phyloP scores from a whole-genome alignment of 2,113 vertebrate species.

The Vulpes lagopus region DNA sequence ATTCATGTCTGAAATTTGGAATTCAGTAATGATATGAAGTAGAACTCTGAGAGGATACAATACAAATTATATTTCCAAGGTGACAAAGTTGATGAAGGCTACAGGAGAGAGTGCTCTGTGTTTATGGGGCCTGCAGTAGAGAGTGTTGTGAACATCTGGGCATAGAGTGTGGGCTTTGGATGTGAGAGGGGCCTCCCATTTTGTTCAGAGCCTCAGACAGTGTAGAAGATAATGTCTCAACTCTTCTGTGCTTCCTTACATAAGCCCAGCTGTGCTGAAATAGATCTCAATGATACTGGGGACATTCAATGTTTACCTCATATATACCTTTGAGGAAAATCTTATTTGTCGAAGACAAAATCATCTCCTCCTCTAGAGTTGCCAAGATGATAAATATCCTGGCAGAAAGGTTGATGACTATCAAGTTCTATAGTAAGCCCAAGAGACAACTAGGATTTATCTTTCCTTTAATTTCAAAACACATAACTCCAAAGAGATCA shows the following conservation, averaged over 20 bases:
- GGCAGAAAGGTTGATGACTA: constrained; percentile 68
- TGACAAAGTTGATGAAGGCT: neutral
- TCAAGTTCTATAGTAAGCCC: constrained; percentile 71
- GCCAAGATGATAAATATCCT: constrained; percentile 80
- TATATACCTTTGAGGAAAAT: constrained; percentile 73
- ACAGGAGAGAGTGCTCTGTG: neutral
- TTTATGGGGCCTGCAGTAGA: neutral
- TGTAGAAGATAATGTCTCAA: neutral
- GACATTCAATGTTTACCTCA: constrained; percentile 73
- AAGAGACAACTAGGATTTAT: constrained; percentile 67
- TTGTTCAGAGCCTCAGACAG: neutral
- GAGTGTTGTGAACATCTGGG: neutral
- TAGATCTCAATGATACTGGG: constrained; percentile 78
- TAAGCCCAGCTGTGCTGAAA: constrained; percentile 72
- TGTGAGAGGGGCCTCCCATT: neutral
- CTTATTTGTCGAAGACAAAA: constrained; percentile 74
- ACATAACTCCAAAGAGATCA: constrained; percentile 33
- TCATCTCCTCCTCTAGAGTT: constrained; percentile 74
- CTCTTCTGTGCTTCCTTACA: neutral
- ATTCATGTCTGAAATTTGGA: neutral
- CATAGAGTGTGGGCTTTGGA: neutral
- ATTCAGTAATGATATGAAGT: neutral
- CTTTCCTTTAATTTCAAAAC: constrained; percentile 68
- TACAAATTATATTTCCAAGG: neutral
- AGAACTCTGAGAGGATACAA: neutral